phyloP scores from a whole-genome alignment of 2,113 vertebrate species.

The Sylvietta virens region DNA sequence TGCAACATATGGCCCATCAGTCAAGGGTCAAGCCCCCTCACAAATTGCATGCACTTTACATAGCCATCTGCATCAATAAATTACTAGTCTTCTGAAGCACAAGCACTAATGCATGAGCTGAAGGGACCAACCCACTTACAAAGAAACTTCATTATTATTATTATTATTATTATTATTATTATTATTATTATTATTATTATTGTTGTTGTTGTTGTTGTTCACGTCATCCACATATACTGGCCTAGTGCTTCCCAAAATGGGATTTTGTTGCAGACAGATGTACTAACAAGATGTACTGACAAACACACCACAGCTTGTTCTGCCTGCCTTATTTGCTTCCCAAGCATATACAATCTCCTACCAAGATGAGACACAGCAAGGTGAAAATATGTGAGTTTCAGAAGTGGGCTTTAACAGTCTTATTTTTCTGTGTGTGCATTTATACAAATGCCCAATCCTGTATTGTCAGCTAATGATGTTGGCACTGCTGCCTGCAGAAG shows the following conservation, averaged over 20 bases:
- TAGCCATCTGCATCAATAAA: conserved; percentile 85
- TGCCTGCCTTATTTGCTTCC: background rate
- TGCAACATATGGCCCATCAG: conserved; percentile 83
- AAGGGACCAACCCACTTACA: conserved; percentile 54
- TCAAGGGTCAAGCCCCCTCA: conserved; percentile 89
- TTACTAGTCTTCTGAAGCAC: conserved; percentile 65
- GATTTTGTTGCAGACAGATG: background rate
- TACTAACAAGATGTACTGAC: background rate
- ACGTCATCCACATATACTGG: background rate
- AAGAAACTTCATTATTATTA: conserved; percentile 41
- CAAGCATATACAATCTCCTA: background rate
- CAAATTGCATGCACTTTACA: conserved; percentile 86
- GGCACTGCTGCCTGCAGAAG: background rate
- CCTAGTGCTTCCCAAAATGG: background rate
- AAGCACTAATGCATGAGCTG: conserved; percentile 68
- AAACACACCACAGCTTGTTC: background rate
- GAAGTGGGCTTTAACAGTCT: background rate
- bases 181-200: background rate
- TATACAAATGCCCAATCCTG: background rate
- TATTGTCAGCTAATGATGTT: background rate
- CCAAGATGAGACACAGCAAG: background rate
- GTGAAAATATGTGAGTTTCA: background rate
- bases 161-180: conserved; percentile 8
- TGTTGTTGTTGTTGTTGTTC: background rate
- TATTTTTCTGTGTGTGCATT: background rate